Evolutionary conservation across 2,888 invertebrate genomes (phyloP).

Genomic region (Tillus elongatus): DNA sequence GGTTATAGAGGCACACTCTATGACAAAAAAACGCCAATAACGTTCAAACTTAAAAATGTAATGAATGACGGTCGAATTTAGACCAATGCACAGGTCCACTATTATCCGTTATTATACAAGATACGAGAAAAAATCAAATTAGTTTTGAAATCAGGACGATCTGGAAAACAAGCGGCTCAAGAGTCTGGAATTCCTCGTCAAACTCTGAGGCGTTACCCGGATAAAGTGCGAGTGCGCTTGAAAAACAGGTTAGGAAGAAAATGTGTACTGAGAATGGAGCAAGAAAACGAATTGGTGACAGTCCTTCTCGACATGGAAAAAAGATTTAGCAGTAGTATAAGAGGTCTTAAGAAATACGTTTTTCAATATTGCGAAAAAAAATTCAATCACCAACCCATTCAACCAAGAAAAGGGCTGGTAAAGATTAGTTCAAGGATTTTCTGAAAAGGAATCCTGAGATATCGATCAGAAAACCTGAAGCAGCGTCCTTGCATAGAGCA

Average conservation of each 20-base stretch:
- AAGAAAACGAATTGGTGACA: not conserved
- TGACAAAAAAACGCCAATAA: too few species aligned
- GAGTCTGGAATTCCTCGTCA: too few species aligned
- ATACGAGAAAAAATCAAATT: too few species aligned
- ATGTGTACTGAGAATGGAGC: not conserved
- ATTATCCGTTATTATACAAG: too few species aligned
- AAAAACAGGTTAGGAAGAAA: not conserved
- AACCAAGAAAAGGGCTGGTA: conserved; percentile 4
- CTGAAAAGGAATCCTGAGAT: conserved; percentile 6
- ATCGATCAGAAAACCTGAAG: conserved; percentile 9
- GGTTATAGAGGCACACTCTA: too few species aligned
- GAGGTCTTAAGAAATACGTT: not conserved
- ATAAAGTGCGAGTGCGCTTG: too few species aligned
- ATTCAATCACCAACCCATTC: conserved; percentile 1
- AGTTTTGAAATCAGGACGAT: too few species aligned
- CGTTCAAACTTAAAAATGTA: too few species aligned
- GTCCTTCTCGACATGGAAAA: not conserved
- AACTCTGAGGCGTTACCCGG: too few species aligned
- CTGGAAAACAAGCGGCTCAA: too few species aligned
- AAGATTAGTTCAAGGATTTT: conserved; percentile 6
- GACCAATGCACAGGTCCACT: too few species aligned
- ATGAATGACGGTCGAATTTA: too few species aligned
- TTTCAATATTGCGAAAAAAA: conserved; percentile 3
- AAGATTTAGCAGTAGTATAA: not conserved
- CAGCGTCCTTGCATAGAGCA: conserved; percentile 4